Base-by-base conservation (phyloP, 2,113 vertebrate species). In the Solea solea region DNA sequence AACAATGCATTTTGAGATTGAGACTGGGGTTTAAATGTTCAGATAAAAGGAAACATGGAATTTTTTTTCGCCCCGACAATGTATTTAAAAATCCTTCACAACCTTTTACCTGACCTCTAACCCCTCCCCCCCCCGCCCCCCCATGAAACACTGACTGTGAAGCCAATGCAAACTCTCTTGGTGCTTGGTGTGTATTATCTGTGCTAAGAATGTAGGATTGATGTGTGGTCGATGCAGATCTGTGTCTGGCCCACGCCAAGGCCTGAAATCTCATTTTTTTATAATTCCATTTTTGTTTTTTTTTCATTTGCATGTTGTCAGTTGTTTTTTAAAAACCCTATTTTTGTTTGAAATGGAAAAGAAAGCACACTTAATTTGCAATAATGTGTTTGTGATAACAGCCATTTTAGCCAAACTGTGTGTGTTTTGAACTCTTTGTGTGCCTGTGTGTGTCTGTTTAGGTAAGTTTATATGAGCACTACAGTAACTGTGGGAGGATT, bases 301-400 rank as follows among this genome's bases (percentile, higher is more conserved):
- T 84, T 89, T 86, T 88, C 82, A 82, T 90, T 88, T 58, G 92
- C 92, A 93, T 94, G 93, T 89, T 74, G 76, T 89, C 49, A 49
- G 67, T 90, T 92, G 78, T 88, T 91, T 87, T 62, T 46, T 21
- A 21, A 14, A 86, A 86, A 84, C 63, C 80, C 64, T 21, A 21
- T 21, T 84, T 78, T 86, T 87, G 82, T 88, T 83, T 90, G 86
- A 87, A 89, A 86, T 77, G 58, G 71, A 92, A 89, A 89, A 79
- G 77, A 92, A 94, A 94, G 94, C 94, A 94, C 94, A 94, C 93
- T 94, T 94, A 94, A 91, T 93, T 92, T 80, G 93, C 94, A 94
- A 94, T 94, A 94, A 94, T 76, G 89, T 93, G 90, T 93, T 90
- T 84, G 89, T 93, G 90, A 91, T 76, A 81, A 82, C 70, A 86